Percentiles rank a stretch among this genome's conserved stretches.
phyloP scores from a whole-genome alignment of 2,797 vertebrate genomes.

The Benthosema pterotum region DNA sequence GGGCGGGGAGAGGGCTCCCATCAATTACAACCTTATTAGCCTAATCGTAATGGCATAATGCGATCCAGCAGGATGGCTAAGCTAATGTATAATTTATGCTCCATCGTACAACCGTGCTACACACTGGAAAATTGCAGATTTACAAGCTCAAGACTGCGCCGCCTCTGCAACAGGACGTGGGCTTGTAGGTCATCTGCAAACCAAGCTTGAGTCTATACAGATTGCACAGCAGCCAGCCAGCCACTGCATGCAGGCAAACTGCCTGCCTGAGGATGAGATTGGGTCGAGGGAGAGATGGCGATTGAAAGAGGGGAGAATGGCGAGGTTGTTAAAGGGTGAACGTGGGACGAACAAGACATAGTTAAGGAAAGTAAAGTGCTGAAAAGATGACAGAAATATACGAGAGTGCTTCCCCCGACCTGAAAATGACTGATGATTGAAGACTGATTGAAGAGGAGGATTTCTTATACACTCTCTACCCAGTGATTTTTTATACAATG shows the following conservation, averaged over 20 bases:
- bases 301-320: neutral
- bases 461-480: slow-evolving; percentile 34
- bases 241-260: slow-evolving; percentile 40
- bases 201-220: slow-evolving; percentile 24
- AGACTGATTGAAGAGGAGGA: slow-evolving; percentile 18
- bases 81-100: slow-evolving; percentile 38
- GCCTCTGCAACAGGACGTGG: too few relatives aligned
- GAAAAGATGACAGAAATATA: slow-evolving; percentile 32
- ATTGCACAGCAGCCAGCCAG: slow-evolving; percentile 23
- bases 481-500: slow-evolving; percentile 10
- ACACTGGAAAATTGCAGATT: too few relatives aligned
- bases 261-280: slow-evolving; percentile 12
- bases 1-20: slow-evolving; percentile 68
- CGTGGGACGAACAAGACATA: slow-evolving; percentile 7
- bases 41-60: slow-evolving; percentile 78
- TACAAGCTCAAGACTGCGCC: too few relatives aligned
- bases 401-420: slow-evolving; percentile 54
- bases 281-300: neutral
- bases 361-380: slow-evolving; percentile 15
- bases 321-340: neutral
- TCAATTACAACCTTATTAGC: slow-evolving; percentile 75
- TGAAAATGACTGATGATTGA: slow-evolving; percentile 44
- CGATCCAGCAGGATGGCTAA: slow-evolving; percentile 63
- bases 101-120: slow-evolving; percentile 13
- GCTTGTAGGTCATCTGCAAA: too few relatives aligned